Base-by-base conservation (phyloP, 2,797 vertebrate species). In the Sebastiscus tertius region DNA sequence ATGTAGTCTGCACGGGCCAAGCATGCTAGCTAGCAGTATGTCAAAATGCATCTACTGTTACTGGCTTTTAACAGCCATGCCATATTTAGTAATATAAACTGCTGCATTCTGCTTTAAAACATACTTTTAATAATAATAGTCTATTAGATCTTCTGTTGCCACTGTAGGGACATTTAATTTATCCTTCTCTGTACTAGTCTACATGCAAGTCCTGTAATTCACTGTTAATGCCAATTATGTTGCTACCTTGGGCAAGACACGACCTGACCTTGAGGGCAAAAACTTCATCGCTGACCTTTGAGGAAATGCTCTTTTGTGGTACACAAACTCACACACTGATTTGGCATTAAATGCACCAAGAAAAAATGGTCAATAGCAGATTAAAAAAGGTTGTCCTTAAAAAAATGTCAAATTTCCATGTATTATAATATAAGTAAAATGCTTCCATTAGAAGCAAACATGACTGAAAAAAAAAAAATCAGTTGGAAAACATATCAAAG, bases 221-320 rank as follows among this genome's bases (percentile, higher is more conserved):
- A 64, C 63, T 66, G 24, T 66, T 84, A 75, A 68, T 82, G 49
- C 80, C 66, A 62, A 68, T 74, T 85, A 70, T 69, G 58, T 65
- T 65, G 22, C 59, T 75, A 76, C 69, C 24, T 39, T 72, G 42
- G 75, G 34, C 42, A 54, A 81, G 52, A 87, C 31, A 70, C 2
- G 18, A 77, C 61, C 72, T 87, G 70, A 85, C 81, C 85, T 86
- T 83, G 70, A 83, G 67, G 77, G 83, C 55, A 78, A 84, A 84
- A 80, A 79, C 31, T 71, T 71, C 22, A 80, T 68, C 4, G 27
- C 76, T 86, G 85, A 81, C 72, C 69, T 87, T 86, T 85, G 54
- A 81, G 59, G 22, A 83, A 89, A 81, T 46, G 29, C 4, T 84
- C 24, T 56, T 52, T 82, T 88, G 79, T 52, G 55, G 33, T 39